Evolutionary conservation across 2,888 invertebrate species (phyloP).

Genomic region (Ornithoptera alexandrae): DNA sequence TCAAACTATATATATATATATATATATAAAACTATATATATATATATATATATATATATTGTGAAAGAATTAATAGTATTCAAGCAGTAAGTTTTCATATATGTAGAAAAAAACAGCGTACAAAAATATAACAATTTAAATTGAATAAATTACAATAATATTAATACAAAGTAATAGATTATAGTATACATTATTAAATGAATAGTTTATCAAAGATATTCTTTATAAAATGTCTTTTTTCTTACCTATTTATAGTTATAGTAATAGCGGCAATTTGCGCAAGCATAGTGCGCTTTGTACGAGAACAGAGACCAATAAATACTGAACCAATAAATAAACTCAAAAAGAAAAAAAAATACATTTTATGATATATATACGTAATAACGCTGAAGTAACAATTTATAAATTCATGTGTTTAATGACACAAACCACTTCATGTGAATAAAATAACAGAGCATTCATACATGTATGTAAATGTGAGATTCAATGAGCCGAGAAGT

Average conservation of each 20-base stretch:
- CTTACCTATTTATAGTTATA: conserved; percentile 17
- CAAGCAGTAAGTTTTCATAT: no score
- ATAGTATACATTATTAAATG: neutral
- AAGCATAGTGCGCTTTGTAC: conserved; percentile 32
- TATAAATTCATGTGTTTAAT: conserved; percentile 22
- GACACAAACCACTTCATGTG: conserved; percentile 8
- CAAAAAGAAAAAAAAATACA: no score
- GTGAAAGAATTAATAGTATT: no score
- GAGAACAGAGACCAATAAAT: neutral
- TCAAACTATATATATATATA: no score
- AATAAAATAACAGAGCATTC: conserved; percentile 15
- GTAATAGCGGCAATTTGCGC: conserved; percentile 37
- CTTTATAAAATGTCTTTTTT: neutral
- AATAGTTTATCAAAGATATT: neutral
- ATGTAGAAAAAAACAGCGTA: neutral
- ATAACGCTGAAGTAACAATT: neutral
- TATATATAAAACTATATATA: no score
- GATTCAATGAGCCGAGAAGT: conserved; percentile 30
- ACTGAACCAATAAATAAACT: no score
- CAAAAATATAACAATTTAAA: neutral
- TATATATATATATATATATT: no score
- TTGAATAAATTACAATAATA: neutral
- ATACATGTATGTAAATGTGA: conserved; percentile 26
- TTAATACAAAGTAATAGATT: neutral
- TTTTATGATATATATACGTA: neutral